phyloP scores from a whole-genome alignment of 2,113 vertebrate species.

The Colistium nudipinnis region DNA sequence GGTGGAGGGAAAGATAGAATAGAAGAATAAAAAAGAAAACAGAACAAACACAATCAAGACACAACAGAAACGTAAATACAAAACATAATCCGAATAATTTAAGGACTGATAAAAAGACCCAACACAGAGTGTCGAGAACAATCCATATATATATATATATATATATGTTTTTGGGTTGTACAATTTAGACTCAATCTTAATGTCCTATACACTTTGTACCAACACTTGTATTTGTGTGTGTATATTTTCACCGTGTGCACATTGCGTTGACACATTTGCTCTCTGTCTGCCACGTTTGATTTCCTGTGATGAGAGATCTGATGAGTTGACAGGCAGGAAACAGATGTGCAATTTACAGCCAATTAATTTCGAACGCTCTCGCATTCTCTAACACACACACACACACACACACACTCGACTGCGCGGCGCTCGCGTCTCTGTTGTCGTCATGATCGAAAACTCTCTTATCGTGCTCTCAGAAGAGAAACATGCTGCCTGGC shows the following conservation, averaged over 20 bases:
- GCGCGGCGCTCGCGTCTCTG: conserved; percentile 11
- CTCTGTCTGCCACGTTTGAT: conserved; percentile 37
- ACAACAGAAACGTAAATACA: no score
- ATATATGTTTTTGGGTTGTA: no score
- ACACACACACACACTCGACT: background rate
- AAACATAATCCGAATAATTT: no score
- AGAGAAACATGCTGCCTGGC: conserved; percentile 43
- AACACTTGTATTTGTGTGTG: background rate
- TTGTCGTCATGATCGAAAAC: conserved; percentile 39
- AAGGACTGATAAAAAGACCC: no score
- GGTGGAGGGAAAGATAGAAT: no score
- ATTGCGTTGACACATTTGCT: background rate
- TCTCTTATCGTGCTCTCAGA: conserved; percentile 34
- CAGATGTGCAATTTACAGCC: conserved; percentile 68
- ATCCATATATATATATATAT: no score
- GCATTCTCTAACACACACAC: conserved; percentile 5
- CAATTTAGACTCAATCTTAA: no score
- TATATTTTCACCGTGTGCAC: conserved; percentile 1
- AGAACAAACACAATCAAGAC: no score
- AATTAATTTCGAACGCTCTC: conserved; percentile 45
- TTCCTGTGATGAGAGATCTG: conserved; percentile 45
- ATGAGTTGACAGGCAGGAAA: conserved; percentile 60
- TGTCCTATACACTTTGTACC: no score
- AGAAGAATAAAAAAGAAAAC: no score
- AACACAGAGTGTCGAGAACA: no score